Evolutionary conservation across 2,113 vertebrate genomes (phyloP), one percentile per base, ranked within the genome.

Genomic region (Pantherophis guttatus): DNA sequence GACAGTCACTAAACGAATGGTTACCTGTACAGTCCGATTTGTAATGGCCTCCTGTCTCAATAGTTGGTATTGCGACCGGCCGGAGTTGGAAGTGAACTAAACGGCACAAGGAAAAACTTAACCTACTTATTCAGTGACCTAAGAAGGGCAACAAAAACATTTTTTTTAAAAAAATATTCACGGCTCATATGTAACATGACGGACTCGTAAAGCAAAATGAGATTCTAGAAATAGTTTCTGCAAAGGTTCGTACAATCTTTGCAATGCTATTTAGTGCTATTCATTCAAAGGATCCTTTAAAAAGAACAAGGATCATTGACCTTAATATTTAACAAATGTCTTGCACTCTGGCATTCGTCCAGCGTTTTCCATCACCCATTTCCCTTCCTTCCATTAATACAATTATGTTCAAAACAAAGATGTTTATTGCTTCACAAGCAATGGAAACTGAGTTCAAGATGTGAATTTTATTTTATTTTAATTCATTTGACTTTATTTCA

Each of bases 301-400:
- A 92, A 75, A 94, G 81, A 95, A 93, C 93, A 92, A 93, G 62
- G 91, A 65, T 93, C 92, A 44, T 94, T 96, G 52, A 39, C 81
- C 93, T 95, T 96, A 95, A 97, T 91, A n/a, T 89, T 13, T 86
- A 96, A 89, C 96, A 96, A 97, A 97, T 95, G 97, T 94, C 95
- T 65, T 90, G 1, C 93, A 89, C 1, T 3, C 10, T 87, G 95
- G 93, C 93, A 57, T 0, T 1, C 0, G 7, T 91, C 92, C 95
- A 91, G 9, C 90, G 89, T 94, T 94, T 50, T 88, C 94, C 95
- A 94, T 70, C 8, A 70, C 86, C 21, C 1, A 91, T 29, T 1
- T 3, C 33, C 50, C 23, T 26, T 57, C 44, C 53, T 87, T n/a
- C 0, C 57, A 39, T 96, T 95, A 95, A 96, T 93, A 95, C 70